Evolutionary conservation across 1,140 invertebrate species (phyloP), one percentile per base, ranked within the genome.

Genomic region (Branchinecta lynchi): DNA sequence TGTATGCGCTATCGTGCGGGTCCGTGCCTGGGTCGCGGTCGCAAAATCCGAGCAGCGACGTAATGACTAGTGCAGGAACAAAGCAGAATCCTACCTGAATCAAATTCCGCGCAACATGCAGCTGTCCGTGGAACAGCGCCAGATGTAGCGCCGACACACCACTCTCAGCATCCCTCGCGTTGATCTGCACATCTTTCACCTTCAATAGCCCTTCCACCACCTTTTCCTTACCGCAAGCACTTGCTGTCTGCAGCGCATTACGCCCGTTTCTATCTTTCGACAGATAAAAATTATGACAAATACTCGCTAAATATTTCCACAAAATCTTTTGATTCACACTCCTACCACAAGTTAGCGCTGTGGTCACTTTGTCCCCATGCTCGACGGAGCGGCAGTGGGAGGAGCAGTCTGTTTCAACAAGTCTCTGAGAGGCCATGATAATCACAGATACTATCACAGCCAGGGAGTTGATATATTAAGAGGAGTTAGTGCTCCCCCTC

Each of bases 141-240:
- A 86, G 78, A 77, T 90, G 89, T 17, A 90, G 76, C 0, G 88
- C 81, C 15, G 88, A 88, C 77, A 87, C 89, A 0, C 86, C 86
- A 21, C 87, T 89, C 77, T 89, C 87, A 0, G 75, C 72, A 76
- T 90, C 88, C 72, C 82, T 82, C 0, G 77, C 77, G 77, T 87
- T 85, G 3, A 86, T 74, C 74, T 85, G 82, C 3, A 81, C 80
- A 68, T 84, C 79, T 51, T 82, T 83, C 65, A 82, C 80, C 68
- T 77, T 75, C 5, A 87, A 71, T 3, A 90, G 77, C 87, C 87
- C 89, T 73, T 85, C 80, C 70, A 86, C 81, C 17, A 89, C 77
- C 67, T 81, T 76, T 3, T 70, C 67, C 70, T 85, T 81, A 3
- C 88, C 88, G 76, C 84, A 83, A 0, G 86, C 84, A 9, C 86